Evolutionary conservation across 2,888 invertebrate species (phyloP).

Genomic region (Acanthococcus lagerstroemiae): DNA sequence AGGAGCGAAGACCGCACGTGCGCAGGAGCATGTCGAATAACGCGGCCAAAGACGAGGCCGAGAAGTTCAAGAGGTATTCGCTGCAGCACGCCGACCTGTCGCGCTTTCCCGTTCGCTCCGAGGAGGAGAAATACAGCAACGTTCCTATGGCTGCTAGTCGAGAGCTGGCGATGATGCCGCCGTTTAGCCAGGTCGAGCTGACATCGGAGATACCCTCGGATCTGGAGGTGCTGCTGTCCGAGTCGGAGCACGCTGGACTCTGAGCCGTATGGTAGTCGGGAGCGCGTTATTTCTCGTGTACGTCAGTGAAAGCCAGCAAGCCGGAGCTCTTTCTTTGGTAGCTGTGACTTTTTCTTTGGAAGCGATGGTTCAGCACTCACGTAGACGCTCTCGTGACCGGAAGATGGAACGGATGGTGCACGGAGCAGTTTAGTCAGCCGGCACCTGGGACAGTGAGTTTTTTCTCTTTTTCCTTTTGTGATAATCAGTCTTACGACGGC

Average conservation of each 20-base stretch:
- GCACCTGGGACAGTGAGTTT: too few relatives aligned
- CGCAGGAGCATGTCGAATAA: constrained; percentile 5
- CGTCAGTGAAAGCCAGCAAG: too few relatives aligned
- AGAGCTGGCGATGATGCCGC: background rate
- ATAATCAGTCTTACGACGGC: too few relatives aligned
- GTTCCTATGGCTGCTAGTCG: background rate
- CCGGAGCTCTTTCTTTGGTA: too few relatives aligned
- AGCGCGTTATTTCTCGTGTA: too few relatives aligned
- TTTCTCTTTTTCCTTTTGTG: too few relatives aligned
- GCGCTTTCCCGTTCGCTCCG: background rate
- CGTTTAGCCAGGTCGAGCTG: background rate
- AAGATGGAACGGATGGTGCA: too few relatives aligned
- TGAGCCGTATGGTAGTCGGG: too few relatives aligned
- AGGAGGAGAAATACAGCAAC: background rate
- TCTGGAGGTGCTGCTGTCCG: constrained; percentile 15
- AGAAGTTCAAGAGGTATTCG: constrained; percentile 19
- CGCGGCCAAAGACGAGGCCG: constrained; percentile 6
- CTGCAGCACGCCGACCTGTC: background rate
- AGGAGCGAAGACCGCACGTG: background rate
- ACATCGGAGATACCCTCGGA: constrained; percentile 19
- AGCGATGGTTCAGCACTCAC: too few relatives aligned
- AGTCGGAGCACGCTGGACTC: constrained; percentile 12
- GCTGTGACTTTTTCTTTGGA: too few relatives aligned
- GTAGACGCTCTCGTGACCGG: too few relatives aligned
- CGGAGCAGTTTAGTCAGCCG: too few relatives aligned